Percentiles rank a stretch among this genome's conserved stretches.
Evolutionary conservation across 2,797 vertebrate genomes (phyloP).

Genomic region (Lates japonicus): DNA sequence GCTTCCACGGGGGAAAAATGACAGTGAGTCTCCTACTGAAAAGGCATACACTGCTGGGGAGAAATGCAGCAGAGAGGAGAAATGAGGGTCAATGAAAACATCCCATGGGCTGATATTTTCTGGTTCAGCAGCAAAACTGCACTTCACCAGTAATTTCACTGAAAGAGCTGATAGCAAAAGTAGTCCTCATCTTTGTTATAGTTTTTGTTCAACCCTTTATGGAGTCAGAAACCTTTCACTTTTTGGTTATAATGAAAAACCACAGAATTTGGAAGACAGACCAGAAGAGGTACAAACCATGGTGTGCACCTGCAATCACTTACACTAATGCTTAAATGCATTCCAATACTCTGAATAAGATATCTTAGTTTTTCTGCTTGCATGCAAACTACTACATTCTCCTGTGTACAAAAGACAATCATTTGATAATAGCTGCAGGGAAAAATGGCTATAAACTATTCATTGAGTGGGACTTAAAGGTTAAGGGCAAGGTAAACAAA

Average conservation of each 20-base stretch:
- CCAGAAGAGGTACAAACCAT: not conserved
- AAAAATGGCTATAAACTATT: constrained; percentile 40
- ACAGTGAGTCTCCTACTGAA: constrained; percentile 68
- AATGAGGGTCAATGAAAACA: constrained; percentile 73
- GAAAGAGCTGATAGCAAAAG: constrained; percentile 33
- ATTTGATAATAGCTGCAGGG: constrained; percentile 21
- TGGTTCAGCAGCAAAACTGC: constrained; percentile 56
- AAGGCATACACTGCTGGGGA: constrained; percentile 52
- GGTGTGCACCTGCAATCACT: constrained; percentile 17
- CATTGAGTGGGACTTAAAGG: constrained; percentile 13
- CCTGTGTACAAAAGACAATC: constrained; percentile 20
- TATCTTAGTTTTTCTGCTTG: constrained; percentile 7
- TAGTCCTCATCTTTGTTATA: not conserved
- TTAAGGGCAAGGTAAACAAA: constrained; percentile 39
- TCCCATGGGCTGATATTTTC: constrained; percentile 58
- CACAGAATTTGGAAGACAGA: not conserved
- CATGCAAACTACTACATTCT: not conserved
- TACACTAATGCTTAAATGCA: not conserved
- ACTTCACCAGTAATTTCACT: constrained; percentile 52
- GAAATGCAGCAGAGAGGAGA: constrained; percentile 65
- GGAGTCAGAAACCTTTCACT: not conserved
- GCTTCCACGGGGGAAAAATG: constrained; percentile 72
- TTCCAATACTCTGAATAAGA: not conserved
- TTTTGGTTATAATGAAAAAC: not conserved
- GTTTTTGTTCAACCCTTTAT: constrained; percentile 21